Conservation (phyloP, 2,888 invertebrate genomes). For the Hyles lineata region DNA sequence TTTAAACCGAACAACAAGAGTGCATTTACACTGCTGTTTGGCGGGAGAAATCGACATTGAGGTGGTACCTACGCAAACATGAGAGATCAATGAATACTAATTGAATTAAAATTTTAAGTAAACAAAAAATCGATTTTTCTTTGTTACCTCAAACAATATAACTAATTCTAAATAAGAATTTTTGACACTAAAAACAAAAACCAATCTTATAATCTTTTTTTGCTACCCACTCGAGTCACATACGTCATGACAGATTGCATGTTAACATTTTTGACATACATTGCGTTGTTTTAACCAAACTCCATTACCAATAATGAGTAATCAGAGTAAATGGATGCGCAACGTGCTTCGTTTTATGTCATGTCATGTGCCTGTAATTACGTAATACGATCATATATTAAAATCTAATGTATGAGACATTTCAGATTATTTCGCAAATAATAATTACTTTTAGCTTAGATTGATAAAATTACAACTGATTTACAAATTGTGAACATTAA, state of each 20-base stretch:
- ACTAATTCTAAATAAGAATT: too few species aligned
- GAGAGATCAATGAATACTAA: too few species aligned
- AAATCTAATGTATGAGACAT: conserved; percentile 27
- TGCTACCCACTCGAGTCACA: neutral
- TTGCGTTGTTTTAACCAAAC: conserved; percentile 10
- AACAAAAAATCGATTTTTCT: too few species aligned
- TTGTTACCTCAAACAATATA: too few species aligned
- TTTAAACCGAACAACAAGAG: too few species aligned
- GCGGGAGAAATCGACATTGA: too few species aligned
- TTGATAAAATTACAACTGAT: neutral
- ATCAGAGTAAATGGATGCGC: conserved; percentile 65
- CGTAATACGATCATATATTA: conserved; percentile 42
- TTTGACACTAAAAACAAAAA: too few species aligned
- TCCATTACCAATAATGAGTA: conserved; percentile 66
- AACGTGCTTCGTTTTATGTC: conserved; percentile 49
- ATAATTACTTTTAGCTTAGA: conserved; percentile 33
- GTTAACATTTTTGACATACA: neutral
- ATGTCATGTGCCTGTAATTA: conserved; percentile 52
- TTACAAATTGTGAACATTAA: too few species aligned
- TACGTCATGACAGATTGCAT: neutral
- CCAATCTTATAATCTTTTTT: too few species aligned
- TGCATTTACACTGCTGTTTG: too few species aligned
- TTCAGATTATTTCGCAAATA: neutral
- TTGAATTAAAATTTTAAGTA: too few species aligned
- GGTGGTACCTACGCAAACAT: too few species aligned